phyloP scores from a whole-genome alignment of 1,140 invertebrate species.

The Cepaea nemoralis region DNA sequence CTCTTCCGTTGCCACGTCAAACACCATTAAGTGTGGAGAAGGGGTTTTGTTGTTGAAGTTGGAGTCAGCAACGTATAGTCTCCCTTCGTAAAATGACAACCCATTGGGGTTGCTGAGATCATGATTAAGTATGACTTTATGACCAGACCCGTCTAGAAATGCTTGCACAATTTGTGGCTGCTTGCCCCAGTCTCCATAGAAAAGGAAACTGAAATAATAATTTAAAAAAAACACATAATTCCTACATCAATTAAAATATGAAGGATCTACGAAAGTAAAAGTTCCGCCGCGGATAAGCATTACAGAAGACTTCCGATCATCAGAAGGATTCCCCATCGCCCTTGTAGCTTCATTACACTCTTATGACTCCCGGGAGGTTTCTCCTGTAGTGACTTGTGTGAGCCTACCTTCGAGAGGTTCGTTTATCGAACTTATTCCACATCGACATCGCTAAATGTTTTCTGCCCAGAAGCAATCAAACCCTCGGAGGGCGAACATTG shows the following conservation, averaged over 20 bases:
- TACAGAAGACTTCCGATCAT: too few relatives aligned
- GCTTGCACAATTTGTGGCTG: conserved; percentile 51
- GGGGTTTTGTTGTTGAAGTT: conserved; percentile 51
- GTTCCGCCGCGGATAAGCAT: too few relatives aligned
- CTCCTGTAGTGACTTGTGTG: too few relatives aligned
- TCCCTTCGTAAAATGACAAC: conserved; percentile 47
- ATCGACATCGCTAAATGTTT: too few relatives aligned
- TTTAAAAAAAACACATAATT: not conserved
- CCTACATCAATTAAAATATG: not conserved
- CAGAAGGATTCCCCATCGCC: too few relatives aligned
- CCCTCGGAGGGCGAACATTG: too few relatives aligned
- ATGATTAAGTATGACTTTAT: conserved; percentile 43
- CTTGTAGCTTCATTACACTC: too few relatives aligned
- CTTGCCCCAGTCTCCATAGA: conserved; percentile 58
- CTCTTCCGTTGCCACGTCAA: conserved; percentile 37
- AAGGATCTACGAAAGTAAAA: too few relatives aligned
- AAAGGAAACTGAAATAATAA: conserved; percentile 50
- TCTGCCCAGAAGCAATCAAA: too few relatives aligned
- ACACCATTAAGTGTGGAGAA: conserved; percentile 48
- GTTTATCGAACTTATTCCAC: too few relatives aligned
- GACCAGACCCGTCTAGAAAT: conserved; percentile 53
- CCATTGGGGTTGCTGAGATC: conserved; percentile 57
- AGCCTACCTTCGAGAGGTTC: too few relatives aligned
- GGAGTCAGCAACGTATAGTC: conserved; percentile 56
- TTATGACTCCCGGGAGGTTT: too few relatives aligned